Conservation (phyloP, 2,888 invertebrate species). For the Anoncus sp. region DNA sequence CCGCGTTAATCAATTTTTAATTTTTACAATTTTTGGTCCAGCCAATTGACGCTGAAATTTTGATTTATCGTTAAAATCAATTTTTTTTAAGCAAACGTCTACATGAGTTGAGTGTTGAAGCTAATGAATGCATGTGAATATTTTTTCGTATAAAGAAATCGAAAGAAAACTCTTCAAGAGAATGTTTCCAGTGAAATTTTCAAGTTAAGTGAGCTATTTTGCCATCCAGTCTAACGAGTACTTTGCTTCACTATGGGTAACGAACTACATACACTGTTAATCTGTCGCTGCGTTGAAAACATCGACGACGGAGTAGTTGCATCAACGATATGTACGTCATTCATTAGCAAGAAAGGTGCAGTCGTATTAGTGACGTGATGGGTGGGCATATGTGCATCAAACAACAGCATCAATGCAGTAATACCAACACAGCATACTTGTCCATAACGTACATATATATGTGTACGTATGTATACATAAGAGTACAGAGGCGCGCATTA, state of each 20-base stretch:
- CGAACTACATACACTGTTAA: not conserved
- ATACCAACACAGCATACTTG: conserved; percentile 25
- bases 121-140: too few relatives aligned
- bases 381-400: conserved; percentile 35
- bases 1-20: too few relatives aligned
- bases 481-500: conserved; percentile 73
- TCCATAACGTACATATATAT: conserved; percentile 68
- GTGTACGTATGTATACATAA: conserved; percentile 11
- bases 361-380: conserved; percentile 73
- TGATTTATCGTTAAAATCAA: not conserved
- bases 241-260: not conserved
- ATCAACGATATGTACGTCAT: conserved; percentile 69
- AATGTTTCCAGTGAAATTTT: not conserved
- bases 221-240: not conserved
- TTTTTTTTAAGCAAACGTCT: not conserved
- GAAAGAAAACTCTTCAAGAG: too few relatives aligned
- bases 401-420: conserved; percentile 36
- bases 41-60: not conserved
- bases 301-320: conserved; percentile 12
- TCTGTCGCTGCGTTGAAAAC: conserved; percentile 31
- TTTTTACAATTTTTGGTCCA: not conserved
- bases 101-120: too few relatives aligned
- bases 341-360: conserved; percentile 80
- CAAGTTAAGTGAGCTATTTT: too few relatives aligned
- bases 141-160: too few relatives aligned